Conservation (phyloP, 2,888 invertebrate species). For the Himalopsyche kuldschensis region DNA sequence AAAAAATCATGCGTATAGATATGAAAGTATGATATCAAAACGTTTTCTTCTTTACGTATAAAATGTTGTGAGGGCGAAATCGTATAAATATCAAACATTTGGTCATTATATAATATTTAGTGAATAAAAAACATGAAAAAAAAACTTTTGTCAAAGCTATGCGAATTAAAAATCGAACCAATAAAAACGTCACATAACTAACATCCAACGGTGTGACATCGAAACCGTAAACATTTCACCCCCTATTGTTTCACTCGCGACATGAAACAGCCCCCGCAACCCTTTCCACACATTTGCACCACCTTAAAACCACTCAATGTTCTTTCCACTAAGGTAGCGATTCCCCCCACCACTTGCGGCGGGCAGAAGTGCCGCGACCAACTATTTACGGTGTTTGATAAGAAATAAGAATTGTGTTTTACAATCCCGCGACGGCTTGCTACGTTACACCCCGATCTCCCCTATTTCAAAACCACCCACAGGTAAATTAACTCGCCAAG, state of each 20-base stretch:
- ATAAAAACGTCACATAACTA: neutral
- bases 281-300: neutral
- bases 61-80: no score
- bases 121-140: no score
- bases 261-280: neutral
- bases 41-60: no score
- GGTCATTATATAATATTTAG: no score
- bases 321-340: neutral
- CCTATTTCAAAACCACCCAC: neutral
- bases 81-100: no score
- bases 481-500: neutral
- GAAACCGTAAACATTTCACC: neutral
- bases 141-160: no score
- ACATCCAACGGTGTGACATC: neutral
- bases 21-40: no score
- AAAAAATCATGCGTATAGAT: no score
- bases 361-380: slow-evolving; percentile 24
- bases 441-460: neutral
- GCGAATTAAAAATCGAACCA: neutral
- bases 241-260: neutral
- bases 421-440: slow-evolving; percentile 8
- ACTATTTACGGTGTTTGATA: slow-evolving; percentile 27
- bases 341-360: neutral
- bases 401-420: slow-evolving; percentile 31
- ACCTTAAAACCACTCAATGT: neutral